Conservation (phyloP, 2,888 invertebrate genomes). For the Dolichopus griseipennis region DNA sequence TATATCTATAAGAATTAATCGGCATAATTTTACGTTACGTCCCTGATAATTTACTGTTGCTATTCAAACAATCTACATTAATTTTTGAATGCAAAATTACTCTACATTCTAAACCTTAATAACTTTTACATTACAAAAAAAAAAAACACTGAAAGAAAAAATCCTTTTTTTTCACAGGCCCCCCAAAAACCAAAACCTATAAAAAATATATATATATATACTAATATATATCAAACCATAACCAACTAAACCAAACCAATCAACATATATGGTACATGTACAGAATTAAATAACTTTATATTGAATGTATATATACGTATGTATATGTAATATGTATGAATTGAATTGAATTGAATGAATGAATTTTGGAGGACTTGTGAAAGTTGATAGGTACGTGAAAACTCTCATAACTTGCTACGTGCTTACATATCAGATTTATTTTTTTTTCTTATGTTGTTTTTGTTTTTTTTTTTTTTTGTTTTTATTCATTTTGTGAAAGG, state of each 20-base stretch:
- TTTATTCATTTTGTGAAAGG: background rate
- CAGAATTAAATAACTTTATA: background rate
- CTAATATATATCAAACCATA: background rate
- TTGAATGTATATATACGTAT: background rate
- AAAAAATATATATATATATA: background rate
- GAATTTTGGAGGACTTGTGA: background rate
- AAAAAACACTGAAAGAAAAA: background rate
- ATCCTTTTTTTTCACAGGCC: background rate
- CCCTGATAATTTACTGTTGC: background rate
- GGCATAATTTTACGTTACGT: background rate
- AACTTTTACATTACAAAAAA: background rate
- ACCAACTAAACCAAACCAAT: background rate
- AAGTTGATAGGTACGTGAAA: slow-evolving; percentile 6
- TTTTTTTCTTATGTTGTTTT: background rate
- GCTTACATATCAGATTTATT: background rate
- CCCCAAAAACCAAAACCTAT: background rate
- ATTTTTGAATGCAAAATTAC: too few species aligned
- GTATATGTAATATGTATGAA: background rate
- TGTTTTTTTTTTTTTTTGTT: background rate
- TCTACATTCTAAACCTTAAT: too few species aligned
- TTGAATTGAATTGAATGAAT: background rate
- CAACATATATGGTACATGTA: background rate
- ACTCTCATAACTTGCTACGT: background rate
- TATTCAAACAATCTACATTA: too few species aligned
- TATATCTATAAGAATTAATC: background rate